Evolutionary conservation across 2,888 invertebrate species (phyloP).

Genomic region (Patella ulyssiponensis): DNA sequence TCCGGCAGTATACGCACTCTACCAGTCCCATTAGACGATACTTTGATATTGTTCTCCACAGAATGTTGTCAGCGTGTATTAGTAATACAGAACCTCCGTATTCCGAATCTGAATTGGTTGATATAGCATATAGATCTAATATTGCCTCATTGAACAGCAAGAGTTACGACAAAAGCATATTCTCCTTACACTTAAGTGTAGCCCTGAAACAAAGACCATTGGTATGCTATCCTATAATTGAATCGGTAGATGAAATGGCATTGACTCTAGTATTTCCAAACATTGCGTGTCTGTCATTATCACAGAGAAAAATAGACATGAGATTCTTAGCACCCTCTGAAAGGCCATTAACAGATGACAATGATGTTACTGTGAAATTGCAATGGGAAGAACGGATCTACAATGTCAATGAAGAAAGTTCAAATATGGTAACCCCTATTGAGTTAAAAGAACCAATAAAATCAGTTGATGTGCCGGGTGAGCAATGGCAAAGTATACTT

Average conservation of each 20-base stretch:
- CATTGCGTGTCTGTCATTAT: slow-evolving; percentile 32
- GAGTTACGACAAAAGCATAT: background rate
- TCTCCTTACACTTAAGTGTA: slow-evolving; percentile 5
- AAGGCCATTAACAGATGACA: slow-evolving; percentile 30
- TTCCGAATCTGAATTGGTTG: background rate
- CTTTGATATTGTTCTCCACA: slow-evolving; percentile 62
- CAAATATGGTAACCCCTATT: background rate
- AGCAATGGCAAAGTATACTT: background rate
- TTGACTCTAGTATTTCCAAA: slow-evolving; percentile 27
- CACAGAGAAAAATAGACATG: slow-evolving; percentile 40
- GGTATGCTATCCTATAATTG: slow-evolving; percentile 53
- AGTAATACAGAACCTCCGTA: background rate
- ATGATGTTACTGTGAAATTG: slow-evolving; percentile 41
- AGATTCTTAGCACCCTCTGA: slow-evolving; percentile 44
- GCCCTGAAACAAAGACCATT: slow-evolving; percentile 52
- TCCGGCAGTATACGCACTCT: slow-evolving; percentile 51
- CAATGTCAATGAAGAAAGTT: slow-evolving; percentile 33
- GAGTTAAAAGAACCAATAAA: background rate
- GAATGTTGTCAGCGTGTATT: slow-evolving; percentile 41
- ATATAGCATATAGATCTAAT: background rate
- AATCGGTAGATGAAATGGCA: slow-evolving; percentile 44
- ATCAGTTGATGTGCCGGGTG: background rate
- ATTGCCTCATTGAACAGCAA: background rate
- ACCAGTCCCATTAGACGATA: slow-evolving; percentile 62
- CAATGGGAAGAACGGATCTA: slow-evolving; percentile 62